A percentile compares a stretch with the other conserved stretches of the same genome.
These are phyloP conservation scores for Scatophagus argus DNA, from an alignment of 2,113 vertebrate species.

Conservation along the genomic window DNA sequence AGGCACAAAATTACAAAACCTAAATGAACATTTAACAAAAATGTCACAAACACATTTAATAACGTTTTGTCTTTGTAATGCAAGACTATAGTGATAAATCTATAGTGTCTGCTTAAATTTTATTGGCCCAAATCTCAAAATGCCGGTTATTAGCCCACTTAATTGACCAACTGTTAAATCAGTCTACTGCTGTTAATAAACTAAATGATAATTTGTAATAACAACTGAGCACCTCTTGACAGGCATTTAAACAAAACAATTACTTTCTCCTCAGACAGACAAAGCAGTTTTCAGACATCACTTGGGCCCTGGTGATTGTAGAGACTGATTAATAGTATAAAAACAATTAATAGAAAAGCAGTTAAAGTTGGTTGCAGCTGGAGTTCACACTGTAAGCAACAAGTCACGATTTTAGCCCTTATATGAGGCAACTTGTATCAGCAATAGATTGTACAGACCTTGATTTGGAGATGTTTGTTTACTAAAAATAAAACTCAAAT, in stretches of 20 bases:
- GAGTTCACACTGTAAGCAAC: constrained; percentile 31
- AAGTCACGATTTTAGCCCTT: background rate
- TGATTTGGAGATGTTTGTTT: background rate
- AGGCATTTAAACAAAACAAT: background rate
- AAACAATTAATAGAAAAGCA: background rate
- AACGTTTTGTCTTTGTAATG: too few relatives aligned
- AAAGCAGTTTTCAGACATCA: background rate
- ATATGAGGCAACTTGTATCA: background rate
- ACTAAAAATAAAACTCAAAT: background rate
- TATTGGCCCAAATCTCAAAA: too few relatives aligned
- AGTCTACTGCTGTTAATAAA: too few relatives aligned
- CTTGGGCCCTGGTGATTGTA: background rate
- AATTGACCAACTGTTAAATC: too few relatives aligned
- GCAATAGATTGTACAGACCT: background rate
- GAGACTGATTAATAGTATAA: constrained; percentile 9
- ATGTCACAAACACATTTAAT: too few relatives aligned
- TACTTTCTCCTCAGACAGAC: background rate
- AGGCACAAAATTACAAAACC: too few relatives aligned
- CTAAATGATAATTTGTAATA: too few relatives aligned
- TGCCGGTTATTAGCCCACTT: too few relatives aligned
- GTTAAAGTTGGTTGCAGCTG: background rate
- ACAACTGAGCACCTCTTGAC: too few relatives aligned
- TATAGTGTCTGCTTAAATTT: too few relatives aligned
- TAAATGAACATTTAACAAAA: too few relatives aligned
- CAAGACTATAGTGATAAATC: too few relatives aligned